A percentile compares a stretch with the other conserved stretches of the same genome.
Conservation (phyloP, 2,888 invertebrate genomes). For the Drosophila nigricruria region DNA sequence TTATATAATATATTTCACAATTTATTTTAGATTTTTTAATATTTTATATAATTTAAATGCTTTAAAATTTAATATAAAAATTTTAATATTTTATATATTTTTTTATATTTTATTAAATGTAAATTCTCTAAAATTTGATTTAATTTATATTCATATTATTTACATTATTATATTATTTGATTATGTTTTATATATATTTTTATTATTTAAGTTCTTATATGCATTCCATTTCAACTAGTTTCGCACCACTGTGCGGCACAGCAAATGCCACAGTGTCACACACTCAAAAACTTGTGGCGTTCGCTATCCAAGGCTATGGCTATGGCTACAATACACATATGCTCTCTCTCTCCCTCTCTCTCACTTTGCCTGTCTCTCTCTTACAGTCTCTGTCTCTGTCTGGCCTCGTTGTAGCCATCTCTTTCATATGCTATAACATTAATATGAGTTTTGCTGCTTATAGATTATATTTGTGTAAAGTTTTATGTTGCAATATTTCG, state of each 20-base stretch:
- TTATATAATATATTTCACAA: too few species aligned
- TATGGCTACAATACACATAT: constrained; percentile 28
- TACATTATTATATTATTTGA: neutral
- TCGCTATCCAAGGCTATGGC: constrained; percentile 58
- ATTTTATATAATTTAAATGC: neutral
- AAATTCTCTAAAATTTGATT: too few species aligned
- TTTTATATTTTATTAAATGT: too few species aligned
- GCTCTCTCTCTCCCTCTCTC: constrained; percentile 9
- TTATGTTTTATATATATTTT: too few species aligned
- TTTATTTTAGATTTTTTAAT: neutral
- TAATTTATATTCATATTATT: too few species aligned
- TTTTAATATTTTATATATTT: too few species aligned
- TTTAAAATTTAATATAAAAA: too few species aligned
- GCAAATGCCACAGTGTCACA: constrained; percentile 57
- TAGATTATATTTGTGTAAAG: constrained; percentile 83
- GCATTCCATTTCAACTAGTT: neutral
- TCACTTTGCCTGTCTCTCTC: constrained; percentile 11
- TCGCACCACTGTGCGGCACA: constrained; percentile 53
- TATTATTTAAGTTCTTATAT: neutral
- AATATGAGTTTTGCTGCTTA: constrained; percentile 81
- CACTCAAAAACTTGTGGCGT: constrained; percentile 51
- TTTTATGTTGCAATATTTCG: constrained; percentile 82
- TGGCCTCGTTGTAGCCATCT: constrained; percentile 26
- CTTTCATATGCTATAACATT: constrained; percentile 67
- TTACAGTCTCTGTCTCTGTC: neutral